Evolutionary conservation across 2,113 vertebrate species (phyloP).

Genomic region (Notiomystis cincta): DNA sequence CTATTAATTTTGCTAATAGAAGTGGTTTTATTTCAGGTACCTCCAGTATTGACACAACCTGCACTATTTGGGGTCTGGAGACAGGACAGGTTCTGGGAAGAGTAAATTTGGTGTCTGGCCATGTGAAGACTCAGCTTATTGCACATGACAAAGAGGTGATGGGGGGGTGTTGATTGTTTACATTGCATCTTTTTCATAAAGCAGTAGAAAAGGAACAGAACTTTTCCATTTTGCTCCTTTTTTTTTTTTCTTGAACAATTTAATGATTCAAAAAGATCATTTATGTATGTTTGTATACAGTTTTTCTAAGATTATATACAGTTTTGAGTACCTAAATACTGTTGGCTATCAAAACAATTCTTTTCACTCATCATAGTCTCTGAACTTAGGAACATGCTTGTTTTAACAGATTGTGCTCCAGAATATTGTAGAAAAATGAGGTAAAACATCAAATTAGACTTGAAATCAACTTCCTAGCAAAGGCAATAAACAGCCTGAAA

Average conservation of each 20-base stretch:
- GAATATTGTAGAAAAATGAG: neutral
- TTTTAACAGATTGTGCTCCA: neutral
- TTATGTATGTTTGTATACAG: neutral
- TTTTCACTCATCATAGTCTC: neutral
- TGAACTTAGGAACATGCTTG: neutral
- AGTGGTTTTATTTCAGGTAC: conserved; percentile 77
- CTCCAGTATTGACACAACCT: conserved; percentile 97
- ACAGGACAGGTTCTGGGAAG: conserved; percentile 93
- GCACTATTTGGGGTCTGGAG: conserved; percentile 97
- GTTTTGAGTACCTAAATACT: neutral
- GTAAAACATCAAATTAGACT: neutral
- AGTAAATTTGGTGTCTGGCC: conserved; percentile 96
- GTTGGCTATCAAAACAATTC: neutral
- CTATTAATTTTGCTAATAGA: neutral
- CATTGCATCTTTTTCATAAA: neutral
- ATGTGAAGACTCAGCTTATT: conserved; percentile 97
- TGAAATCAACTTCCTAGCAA: neutral
- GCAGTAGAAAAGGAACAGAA: neutral
- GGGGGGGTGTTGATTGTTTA: neutral
- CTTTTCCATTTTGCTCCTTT: neutral
- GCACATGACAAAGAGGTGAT: conserved; percentile 97
- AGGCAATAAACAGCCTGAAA: neutral
- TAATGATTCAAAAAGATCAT: neutral
- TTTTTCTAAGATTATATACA: neutral
- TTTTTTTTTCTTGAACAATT: neutral